Conservation (phyloP, 1,140 invertebrate genomes). For the Copidosoma floridanum region DNA sequence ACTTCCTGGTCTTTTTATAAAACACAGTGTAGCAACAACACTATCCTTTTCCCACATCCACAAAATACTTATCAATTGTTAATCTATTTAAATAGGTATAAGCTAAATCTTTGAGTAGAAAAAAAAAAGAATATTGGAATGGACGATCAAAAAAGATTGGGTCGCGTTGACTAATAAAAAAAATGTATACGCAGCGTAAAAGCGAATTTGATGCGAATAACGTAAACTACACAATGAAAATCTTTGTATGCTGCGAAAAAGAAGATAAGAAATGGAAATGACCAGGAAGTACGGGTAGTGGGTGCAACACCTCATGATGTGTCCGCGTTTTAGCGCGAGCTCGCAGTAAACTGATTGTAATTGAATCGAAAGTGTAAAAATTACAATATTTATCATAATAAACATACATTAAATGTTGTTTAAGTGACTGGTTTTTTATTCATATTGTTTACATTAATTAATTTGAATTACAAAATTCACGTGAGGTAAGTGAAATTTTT, state of each 20-base stretch:
- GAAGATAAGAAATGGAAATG: not conserved
- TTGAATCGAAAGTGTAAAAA: conserved; percentile 46
- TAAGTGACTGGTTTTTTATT: conserved; percentile 8
- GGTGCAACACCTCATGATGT: not conserved
- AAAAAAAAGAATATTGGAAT: too few relatives aligned
- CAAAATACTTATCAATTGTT: too few relatives aligned
- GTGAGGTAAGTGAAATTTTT: not conserved
- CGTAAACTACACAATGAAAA: too few relatives aligned
- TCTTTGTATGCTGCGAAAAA: too few relatives aligned
- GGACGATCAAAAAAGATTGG: too few relatives aligned
- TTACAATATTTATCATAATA: conserved; percentile 26
- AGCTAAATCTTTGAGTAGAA: too few relatives aligned
- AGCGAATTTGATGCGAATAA: not conserved
- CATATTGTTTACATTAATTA: not conserved
- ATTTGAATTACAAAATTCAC: not conserved
- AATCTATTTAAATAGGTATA: too few relatives aligned
- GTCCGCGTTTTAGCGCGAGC: not conserved
- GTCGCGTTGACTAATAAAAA: too few relatives aligned
- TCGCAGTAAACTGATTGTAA: conserved; percentile 39
- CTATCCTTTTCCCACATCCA: too few relatives aligned
- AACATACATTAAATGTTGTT: conserved; percentile 48
- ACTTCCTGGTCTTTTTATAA: not conserved
- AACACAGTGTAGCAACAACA: too few relatives aligned
- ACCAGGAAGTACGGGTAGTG: not conserved
- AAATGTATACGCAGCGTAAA: not conserved